Evolutionary conservation across 2,888 invertebrate genomes (phyloP), one percentile per base, ranked within the genome.

Genomic region (Philhelius pedissequus): DNA sequence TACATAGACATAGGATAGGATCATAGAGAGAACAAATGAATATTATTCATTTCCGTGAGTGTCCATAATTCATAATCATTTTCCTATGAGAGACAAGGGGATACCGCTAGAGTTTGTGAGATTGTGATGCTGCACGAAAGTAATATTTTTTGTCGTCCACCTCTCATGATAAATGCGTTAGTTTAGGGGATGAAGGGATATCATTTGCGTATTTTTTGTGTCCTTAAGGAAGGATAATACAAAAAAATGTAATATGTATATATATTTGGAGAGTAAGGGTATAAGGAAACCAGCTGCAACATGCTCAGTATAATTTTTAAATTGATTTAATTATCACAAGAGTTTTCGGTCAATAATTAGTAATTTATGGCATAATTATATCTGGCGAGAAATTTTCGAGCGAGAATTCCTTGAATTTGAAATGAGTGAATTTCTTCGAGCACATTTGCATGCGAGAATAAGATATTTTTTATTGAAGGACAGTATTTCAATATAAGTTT

Each of bases 321-420:
- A 79, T 70, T 80, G 84, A 84, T 79, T 84, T 84, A 79, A 84
- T 80, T 84, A 80, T 58, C 75, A 48, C 80, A 52, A 76, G 75
- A 60, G 75, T 75, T 84, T 71, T 84, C 56, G 71, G 80, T 80
- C 84, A 80, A 84, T 80, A 84, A 80, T 84, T 84, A 76, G 48
- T 80, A 84, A 84, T 84, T 84, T 84, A 84, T 84, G 80, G 54
- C 75, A 76, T 80, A 83, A 79, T 83, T 83, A 75, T 70, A 70
- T 69, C 22, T 27, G 20, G 20, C 43, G 66, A 60, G 56, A 40
- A 52, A 43, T 54, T 56, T 70, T 2, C 25, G 11, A 27, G 11
- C 15, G 27, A 40, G 58, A 56, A 25, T 66, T 78, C 38, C 32
- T 68, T 69, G 73, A 83, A 83, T 83, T 70, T 50, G 9, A 64